Conservation (phyloP, 2,888 invertebrate species). For the Ceraclea dissimilis region DNA sequence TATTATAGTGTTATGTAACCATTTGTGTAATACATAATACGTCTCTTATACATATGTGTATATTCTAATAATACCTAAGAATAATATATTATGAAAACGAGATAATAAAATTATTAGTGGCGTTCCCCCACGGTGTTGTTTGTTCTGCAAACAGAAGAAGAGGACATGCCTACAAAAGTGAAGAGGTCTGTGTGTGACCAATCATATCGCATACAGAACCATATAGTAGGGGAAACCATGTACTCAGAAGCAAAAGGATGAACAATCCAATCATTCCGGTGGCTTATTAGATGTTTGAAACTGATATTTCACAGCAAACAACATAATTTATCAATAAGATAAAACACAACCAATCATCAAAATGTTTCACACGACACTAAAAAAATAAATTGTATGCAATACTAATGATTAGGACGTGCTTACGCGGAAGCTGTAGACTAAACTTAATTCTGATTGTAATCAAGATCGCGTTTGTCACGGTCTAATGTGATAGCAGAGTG, state of each 20-base stretch:
- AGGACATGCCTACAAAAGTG: slow-evolving; percentile 23
- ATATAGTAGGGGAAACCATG: slow-evolving; percentile 17
- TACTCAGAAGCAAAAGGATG: slow-evolving; percentile 15
- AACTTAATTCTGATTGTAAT: neutral
- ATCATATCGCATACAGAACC: slow-evolving; percentile 16
- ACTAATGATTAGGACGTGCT: neutral
- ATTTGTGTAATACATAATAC: no score
- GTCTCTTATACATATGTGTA: neutral
- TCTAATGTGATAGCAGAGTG: slow-evolving; percentile 10
- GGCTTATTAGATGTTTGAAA: slow-evolving; percentile 14
- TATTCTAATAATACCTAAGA: neutral
- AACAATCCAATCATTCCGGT: slow-evolving; percentile 13
- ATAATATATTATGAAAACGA: neutral
- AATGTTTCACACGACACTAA: neutral
- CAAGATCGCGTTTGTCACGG: slow-evolving; percentile 4
- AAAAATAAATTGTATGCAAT: neutral
- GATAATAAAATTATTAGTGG: neutral
- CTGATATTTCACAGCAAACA: neutral
- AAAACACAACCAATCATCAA: slow-evolving; percentile 1
- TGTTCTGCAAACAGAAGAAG: neutral
- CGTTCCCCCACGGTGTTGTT: slow-evolving; percentile 17
- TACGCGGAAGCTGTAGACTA: neutral
- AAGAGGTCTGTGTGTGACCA: slow-evolving; percentile 18
- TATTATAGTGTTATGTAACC: no score
- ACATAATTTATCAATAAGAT: neutral